Conservation (phyloP, 2,797 vertebrate species). For the Alca torda region DNA sequence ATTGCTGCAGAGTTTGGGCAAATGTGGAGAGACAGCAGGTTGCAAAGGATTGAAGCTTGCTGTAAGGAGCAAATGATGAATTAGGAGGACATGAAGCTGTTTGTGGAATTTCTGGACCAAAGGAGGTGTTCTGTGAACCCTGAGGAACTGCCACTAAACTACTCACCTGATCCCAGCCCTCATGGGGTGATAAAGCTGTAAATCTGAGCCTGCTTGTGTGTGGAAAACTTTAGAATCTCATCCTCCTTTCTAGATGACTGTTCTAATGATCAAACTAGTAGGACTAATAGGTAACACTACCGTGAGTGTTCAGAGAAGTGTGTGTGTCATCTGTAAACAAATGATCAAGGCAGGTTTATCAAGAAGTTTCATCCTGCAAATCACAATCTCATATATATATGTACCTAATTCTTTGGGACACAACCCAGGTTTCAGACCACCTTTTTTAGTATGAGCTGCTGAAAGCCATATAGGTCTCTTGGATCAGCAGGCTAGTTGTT, state of each 20-base stretch:
- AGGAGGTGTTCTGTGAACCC: neutral
- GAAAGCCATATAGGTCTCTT: neutral
- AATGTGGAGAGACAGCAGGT: accelerated
- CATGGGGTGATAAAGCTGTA: neutral
- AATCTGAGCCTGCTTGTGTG: neutral
- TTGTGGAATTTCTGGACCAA: neutral
- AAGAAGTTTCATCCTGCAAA: neutral
- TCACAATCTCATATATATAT: neutral
- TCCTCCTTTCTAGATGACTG: neutral
- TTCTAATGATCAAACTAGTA: neutral
- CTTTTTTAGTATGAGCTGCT: neutral
- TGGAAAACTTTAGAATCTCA: neutral
- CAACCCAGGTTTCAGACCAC: neutral
- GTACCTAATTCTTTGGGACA: neutral
- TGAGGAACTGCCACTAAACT: neutral
- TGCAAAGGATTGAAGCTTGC: neutral
- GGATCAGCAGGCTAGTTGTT: neutral
- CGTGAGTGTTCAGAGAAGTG: neutral
- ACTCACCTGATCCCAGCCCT: neutral
- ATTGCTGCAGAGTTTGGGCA: neutral
- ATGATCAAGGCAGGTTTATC: neutral
- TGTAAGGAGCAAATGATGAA: neutral
- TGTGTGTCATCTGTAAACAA: neutral
- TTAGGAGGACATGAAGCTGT: accelerated
- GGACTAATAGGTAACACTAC: neutral